Conservation (phyloP, 2,113 vertebrate species). For the Paralichthys olivaceus region DNA sequence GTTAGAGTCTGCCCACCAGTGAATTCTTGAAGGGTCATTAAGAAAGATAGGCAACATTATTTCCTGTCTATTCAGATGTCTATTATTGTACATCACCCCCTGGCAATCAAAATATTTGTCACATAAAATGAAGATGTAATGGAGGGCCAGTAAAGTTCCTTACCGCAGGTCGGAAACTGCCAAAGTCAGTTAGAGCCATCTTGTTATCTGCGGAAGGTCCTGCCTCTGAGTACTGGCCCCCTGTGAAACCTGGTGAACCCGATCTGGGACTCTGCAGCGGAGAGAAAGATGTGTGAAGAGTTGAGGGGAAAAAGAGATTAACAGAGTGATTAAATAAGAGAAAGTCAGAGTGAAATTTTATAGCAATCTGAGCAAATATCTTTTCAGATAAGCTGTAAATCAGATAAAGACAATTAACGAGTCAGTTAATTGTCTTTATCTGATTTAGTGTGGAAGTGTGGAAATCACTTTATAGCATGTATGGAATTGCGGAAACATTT, state of each 20-base stretch:
- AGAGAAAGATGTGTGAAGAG: slow-evolving; percentile 6
- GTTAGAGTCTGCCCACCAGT: not conserved
- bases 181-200: slow-evolving; percentile 84
- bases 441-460: not conserved
- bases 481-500: not conserved
- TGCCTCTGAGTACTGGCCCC: slow-evolving; percentile 76
- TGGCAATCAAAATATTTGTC: not conserved
- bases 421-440: too few relatives aligned
- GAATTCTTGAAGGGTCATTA: not conserved
- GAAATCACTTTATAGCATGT: not conserved
- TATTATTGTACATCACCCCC: too few relatives aligned
- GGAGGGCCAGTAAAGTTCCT: slow-evolving; percentile 40
- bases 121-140: not conserved
- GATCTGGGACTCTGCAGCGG: slow-evolving; percentile 61
- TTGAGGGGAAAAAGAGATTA: not conserved
- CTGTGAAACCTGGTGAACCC: slow-evolving; percentile 62
- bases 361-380: not conserved
- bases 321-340: not conserved
- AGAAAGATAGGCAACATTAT: not conserved
- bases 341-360: not conserved
- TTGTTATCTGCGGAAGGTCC: slow-evolving; percentile 81
- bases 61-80: not conserved
- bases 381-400: not conserved
- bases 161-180: slow-evolving; percentile 83
- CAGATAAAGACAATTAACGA: too few relatives aligned